A percentile compares a stretch with the other conserved stretches of the same genome.
phyloP scores from a whole-genome alignment of 2,113 vertebrate species.

The Pelodiscus sinensis region DNA sequence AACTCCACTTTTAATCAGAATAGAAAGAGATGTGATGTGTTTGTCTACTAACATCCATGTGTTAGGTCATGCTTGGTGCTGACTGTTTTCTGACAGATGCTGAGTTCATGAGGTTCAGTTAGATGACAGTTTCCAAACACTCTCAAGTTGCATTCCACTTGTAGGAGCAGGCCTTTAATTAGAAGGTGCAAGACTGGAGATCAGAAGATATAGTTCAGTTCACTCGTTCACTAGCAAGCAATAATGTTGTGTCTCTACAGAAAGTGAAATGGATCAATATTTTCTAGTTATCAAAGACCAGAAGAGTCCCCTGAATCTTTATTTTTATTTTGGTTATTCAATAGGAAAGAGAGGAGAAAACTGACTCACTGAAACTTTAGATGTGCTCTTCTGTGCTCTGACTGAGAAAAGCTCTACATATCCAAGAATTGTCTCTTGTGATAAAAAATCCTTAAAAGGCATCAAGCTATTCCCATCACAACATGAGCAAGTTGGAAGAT shows the following conservation, averaged over 20 bases:
- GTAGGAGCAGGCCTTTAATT: neutral
- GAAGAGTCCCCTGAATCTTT: neutral
- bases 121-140: neutral
- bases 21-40: neutral
- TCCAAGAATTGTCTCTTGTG: neutral
- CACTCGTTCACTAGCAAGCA: neutral
- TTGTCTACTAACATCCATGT: neutral
- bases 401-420: constrained; percentile 1
- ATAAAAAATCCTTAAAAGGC: constrained; percentile 14
- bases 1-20: neutral
- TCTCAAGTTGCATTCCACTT: neutral
- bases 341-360: neutral
- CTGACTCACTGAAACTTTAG: neutral
- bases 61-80: neutral
- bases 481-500: neutral
- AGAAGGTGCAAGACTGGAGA: neutral
- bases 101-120: neutral
- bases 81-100: neutral
- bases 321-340: neutral
- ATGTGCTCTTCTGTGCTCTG: neutral
- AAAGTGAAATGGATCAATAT: neutral
- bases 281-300: neutral
- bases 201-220: neutral
- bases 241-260: neutral
- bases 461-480: neutral